Conservation (phyloP, 2,797 vertebrate species). For the Paedocypris micromegethes region DNA sequence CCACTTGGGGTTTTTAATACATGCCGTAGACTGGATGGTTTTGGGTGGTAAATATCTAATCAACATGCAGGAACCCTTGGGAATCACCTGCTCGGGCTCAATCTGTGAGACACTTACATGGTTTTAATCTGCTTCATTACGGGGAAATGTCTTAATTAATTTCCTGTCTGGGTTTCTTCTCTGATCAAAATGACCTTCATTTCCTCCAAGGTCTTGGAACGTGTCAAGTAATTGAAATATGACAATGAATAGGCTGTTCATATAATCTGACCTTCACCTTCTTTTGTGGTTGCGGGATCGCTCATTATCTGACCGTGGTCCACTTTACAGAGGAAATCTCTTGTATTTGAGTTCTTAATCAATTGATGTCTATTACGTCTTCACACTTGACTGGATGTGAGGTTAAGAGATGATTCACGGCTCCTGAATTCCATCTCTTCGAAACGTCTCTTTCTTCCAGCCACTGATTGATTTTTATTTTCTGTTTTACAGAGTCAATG, state of each 20-base stretch:
- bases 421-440: background rate
- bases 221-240: conserved; percentile 45
- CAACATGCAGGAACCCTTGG: too few relatives aligned
- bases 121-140: conserved; percentile 24
- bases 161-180: conserved; percentile 9
- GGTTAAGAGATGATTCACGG: too few relatives aligned
- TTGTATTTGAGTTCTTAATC: background rate
- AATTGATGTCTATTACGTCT: background rate
- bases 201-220: conserved; percentile 28
- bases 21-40: background rate
- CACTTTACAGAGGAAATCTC: background rate
- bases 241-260: background rate
- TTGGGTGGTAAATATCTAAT: conserved; percentile 3
- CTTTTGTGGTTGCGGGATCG: background rate
- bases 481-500: background rate
- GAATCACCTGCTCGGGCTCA: background rate
- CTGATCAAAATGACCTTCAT: conserved; percentile 52
- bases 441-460: background rate
- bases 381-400: background rate
- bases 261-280: conserved; percentile 5
- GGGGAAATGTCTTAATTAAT: conserved; percentile 36
- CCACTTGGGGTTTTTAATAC: too few relatives aligned
- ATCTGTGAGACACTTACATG: background rate
- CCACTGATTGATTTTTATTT: conserved; percentile 1
- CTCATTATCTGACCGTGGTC: background rate